Evolutionary conservation across 2,797 vertebrate species (phyloP).

Genomic region (Pangasius macronema): DNA sequence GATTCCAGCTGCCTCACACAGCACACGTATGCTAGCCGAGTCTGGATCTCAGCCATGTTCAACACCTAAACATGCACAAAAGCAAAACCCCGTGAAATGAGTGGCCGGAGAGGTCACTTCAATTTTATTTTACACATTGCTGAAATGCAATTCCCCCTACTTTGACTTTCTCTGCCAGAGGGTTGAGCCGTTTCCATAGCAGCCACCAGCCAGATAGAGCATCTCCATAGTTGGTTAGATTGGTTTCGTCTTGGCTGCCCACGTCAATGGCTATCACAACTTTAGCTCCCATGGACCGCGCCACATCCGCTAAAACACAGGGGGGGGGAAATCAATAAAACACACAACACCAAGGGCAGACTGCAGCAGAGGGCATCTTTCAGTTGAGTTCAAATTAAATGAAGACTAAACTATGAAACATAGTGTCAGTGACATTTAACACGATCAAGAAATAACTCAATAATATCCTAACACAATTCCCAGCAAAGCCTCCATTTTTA

Average conservation of each 20-base stretch:
- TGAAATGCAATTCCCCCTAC: conserved; percentile 64
- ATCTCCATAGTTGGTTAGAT: conserved; percentile 95
- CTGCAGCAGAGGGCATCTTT: not conserved
- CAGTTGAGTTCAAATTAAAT: conserved; percentile 8
- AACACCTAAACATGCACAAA: conserved; percentile 78
- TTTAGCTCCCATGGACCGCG: conserved; percentile 92
- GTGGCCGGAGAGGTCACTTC: not conserved
- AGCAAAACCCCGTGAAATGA: not conserved
- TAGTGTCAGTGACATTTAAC: not conserved
- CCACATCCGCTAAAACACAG: conserved; percentile 85
- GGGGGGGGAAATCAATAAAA: not conserved
- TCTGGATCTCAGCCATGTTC: conserved; percentile 97
- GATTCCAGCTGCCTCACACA: conserved; percentile 92
- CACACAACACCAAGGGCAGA: conserved; percentile 1
- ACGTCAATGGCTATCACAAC: conserved; percentile 94
- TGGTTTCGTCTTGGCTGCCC: conserved; percentile 92
- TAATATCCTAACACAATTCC: not conserved
- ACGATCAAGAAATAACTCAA: not conserved
- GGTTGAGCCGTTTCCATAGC: conserved; percentile 96
- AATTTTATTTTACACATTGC: not conserved
- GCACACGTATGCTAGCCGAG: conserved; percentile 92
- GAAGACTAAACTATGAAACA: not conserved
- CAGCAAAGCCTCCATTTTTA: not conserved
- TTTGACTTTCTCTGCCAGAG: conserved; percentile 90
- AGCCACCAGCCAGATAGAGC: conserved; percentile 95